Conservation (phyloP, 2,888 invertebrate species). For the Anaspis maculata region DNA sequence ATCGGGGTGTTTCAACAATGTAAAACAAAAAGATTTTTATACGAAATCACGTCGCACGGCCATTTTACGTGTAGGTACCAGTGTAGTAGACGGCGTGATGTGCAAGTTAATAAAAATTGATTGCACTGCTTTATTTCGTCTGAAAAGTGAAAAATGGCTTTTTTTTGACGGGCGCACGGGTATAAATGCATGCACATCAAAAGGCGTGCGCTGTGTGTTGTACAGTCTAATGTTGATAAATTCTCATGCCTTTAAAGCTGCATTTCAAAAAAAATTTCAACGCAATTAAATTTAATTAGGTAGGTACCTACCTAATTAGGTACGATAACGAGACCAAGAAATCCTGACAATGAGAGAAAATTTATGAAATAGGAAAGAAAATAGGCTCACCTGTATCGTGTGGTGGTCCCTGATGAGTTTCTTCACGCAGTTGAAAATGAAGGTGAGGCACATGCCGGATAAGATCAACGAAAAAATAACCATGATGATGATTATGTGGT, state of each 20-base stretch:
- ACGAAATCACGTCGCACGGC: conserved; percentile 5
- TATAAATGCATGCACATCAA: too few relatives aligned
- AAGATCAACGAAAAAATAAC: conserved; percentile 81
- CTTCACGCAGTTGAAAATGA: conserved; percentile 78
- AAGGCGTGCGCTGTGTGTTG: not conserved
- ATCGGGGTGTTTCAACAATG: too few relatives aligned
- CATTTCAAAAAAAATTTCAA: too few relatives aligned
- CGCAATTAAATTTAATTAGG: too few relatives aligned
- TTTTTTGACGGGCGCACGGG: too few relatives aligned
- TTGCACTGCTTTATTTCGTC: conserved; percentile 6
- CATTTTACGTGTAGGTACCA: too few relatives aligned
- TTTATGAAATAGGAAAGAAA: too few relatives aligned
- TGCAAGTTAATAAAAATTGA: conserved; percentile 13
- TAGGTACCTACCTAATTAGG: too few relatives aligned
- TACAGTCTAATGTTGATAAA: not conserved
- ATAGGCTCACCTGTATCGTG: conserved; percentile 67
- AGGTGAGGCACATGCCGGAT: conserved; percentile 80
- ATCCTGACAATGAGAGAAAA: too few relatives aligned
- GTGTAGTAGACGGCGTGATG: too few relatives aligned
- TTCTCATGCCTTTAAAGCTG: not conserved
- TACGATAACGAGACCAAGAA: too few relatives aligned
- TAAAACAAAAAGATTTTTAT: conserved; percentile 11
- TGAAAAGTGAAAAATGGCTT: conserved; percentile 9
- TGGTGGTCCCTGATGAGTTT: conserved; percentile 81
- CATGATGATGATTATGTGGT: conserved; percentile 79